Evolutionary conservation across 1,140 invertebrate species (phyloP).

Genomic region (Drosophila malerkotliana): DNA sequence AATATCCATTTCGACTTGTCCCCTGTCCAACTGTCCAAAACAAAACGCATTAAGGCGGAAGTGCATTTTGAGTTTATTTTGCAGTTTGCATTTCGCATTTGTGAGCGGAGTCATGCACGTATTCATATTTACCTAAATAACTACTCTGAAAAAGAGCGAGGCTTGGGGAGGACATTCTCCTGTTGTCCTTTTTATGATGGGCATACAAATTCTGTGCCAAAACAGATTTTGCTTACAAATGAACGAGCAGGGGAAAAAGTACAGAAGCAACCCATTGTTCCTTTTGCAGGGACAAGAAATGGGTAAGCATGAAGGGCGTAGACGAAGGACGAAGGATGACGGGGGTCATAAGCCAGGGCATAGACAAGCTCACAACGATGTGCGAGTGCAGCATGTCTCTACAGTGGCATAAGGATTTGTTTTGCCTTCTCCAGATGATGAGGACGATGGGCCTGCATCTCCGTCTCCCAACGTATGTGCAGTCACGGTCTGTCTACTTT

Average conservation of each 20-base stretch:
- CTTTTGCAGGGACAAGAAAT: slow-evolving; percentile 6
- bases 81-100: slow-evolving; percentile 50
- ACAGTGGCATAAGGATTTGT: slow-evolving; percentile 63
- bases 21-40: slow-evolving; percentile 59
- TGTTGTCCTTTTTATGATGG: slow-evolving; percentile 71
- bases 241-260: slow-evolving; percentile 72
- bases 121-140: slow-evolving; percentile 67
- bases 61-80: slow-evolving; percentile 67
- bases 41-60: slow-evolving; percentile 77
- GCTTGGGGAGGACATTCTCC: slow-evolving; percentile 2
- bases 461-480: slow-evolving; percentile 59
- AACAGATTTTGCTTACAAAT: slow-evolving; percentile 75
- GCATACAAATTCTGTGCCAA: slow-evolving; percentile 64
- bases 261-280: slow-evolving; percentile 74
- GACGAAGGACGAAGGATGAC: neutral
- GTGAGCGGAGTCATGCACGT: slow-evolving; percentile 60
- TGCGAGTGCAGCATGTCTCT: slow-evolving; percentile 29
- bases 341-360: slow-evolving; percentile 50
- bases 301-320: neutral
- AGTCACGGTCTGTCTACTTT: slow-evolving; percentile 69
- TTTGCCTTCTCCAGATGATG: slow-evolving; percentile 63
- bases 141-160: slow-evolving; percentile 2
- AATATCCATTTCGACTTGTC: slow-evolving; percentile 44
- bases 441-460: slow-evolving; percentile 40
- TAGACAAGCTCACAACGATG: slow-evolving; percentile 62